Percentiles rank a stretch among this genome's conserved stretches.
Evolutionary conservation across 2,113 vertebrate species (phyloP).

Genomic region (Brachypteracias leptosomus): DNA sequence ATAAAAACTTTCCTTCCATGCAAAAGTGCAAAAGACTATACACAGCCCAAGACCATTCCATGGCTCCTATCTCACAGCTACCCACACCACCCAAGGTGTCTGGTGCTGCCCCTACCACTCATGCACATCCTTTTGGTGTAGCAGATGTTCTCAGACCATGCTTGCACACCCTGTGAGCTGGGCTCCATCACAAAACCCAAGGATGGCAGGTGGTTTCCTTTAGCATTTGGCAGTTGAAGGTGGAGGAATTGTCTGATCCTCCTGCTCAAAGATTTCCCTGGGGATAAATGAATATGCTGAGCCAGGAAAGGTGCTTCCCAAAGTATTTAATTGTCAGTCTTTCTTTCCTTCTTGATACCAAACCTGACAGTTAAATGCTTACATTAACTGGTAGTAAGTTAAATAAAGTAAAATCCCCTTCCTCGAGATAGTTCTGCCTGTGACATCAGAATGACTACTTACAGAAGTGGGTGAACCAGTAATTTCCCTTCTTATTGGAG

Average conservation of each 20-base stretch:
- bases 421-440: fast-evolving
- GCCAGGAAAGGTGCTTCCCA: not conserved
- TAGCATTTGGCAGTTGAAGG: not conserved
- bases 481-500: not conserved
- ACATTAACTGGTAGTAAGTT: not conserved
- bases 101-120: not conserved
- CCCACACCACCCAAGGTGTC: not conserved
- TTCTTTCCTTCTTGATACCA: not conserved
- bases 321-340: not conserved
- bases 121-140: not conserved
- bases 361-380: not conserved
- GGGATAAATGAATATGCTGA: not conserved
- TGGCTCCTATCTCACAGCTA: not conserved
- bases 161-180: not conserved
- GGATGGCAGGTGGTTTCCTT: not conserved
- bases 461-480: not conserved
- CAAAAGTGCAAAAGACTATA: not conserved
- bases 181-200: not conserved
- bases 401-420: not conserved
- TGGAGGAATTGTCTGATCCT: not conserved
- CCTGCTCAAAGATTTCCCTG: not conserved
- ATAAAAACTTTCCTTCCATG: not conserved
- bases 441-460: not conserved
- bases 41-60: not conserved
- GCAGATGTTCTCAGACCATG: not conserved